Percentiles rank a stretch among this genome's conserved stretches.
Evolutionary conservation across 2,888 invertebrate genomes (phyloP).

Genomic region (Apotomis turbidana): DNA sequence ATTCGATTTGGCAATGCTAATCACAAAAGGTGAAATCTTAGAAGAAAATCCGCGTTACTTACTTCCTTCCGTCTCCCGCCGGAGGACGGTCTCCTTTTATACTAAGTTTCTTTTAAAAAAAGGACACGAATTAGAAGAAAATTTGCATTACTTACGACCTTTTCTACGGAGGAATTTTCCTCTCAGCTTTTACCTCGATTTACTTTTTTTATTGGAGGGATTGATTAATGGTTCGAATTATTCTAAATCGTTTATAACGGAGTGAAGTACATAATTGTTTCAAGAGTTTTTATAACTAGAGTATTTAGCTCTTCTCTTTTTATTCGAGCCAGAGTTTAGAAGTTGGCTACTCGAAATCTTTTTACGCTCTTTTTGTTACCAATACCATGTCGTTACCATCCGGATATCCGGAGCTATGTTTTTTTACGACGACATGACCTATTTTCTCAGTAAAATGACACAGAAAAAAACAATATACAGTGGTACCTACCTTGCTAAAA

Average conservation of each 20-base stretch:
- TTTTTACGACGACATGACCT: no score
- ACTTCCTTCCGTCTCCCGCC: background rate
- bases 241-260: constrained; percentile 23
- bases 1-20: constrained; percentile 27
- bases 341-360: no score
- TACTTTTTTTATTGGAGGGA: constrained; percentile 24
- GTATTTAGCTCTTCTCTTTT: no score
- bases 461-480: no score
- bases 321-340: no score
- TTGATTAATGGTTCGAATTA: constrained; percentile 25
- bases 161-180: background rate
- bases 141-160: background rate
- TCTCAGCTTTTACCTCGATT: constrained; percentile 18
- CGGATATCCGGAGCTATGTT: no score
- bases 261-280: constrained; percentile 11
- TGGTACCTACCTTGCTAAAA: no score
- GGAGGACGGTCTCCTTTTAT: no score
- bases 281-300: background rate
- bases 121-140: background rate
- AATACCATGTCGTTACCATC: no score
- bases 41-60: background rate
- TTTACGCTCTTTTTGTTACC: no score
- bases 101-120: background rate
- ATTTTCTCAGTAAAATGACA: no score
- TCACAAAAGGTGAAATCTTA: background rate